Evolutionary conservation across 1,140 invertebrate species (phyloP), one percentile per base, ranked within the genome.

Genomic region (Caenorhabditis remanei): DNA sequence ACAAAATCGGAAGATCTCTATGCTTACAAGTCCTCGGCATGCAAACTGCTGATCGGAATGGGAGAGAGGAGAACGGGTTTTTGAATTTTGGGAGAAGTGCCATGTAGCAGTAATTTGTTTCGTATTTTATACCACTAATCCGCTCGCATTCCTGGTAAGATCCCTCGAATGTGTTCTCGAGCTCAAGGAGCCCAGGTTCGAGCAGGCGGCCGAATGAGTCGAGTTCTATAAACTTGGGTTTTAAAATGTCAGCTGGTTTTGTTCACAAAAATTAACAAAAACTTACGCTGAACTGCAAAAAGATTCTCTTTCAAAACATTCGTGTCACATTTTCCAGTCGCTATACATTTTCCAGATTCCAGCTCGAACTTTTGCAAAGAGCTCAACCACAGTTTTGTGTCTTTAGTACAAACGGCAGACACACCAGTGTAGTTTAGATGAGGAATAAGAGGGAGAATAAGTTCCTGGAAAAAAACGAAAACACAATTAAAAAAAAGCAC

Each of bases 351-450:
- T n/a, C 11, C 19, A 46, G 65, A 71, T 4, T 14, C 19, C 0
- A n/a, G 13, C 6, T 43, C 40, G 16, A 71, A 71, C 40, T 16
- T n/a, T 71, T 71, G 13, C 65, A 71, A 16, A 7, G 65, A 46
- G 14, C 16, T 19, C 41, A 71, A 21, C 65, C 65, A 71, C 9
- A 71, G 65, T 71, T 71, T 71, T 46, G 65, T 71, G 40, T 71
- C 65, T 71, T 71, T 71, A 16, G 65, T 71, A n/a, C 65, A 71
- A 43, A n/a, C 40, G 19, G 21, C 65, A n/a, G 65, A 71, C 4
- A 71, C 65, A 19, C 65, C 65, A 71, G 65, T 71, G 65, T 71
- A 71, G n/a, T 71, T 71, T 7, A 71, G n/a, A 71, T 43, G 65
- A 32, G 65, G 65, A 8, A 71, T 71, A 6, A 14, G 4, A 19